Evolutionary conservation across 1,140 invertebrate genomes (phyloP), one percentile per base, ranked within the genome.

Genomic region (Hyles vespertilio): DNA sequence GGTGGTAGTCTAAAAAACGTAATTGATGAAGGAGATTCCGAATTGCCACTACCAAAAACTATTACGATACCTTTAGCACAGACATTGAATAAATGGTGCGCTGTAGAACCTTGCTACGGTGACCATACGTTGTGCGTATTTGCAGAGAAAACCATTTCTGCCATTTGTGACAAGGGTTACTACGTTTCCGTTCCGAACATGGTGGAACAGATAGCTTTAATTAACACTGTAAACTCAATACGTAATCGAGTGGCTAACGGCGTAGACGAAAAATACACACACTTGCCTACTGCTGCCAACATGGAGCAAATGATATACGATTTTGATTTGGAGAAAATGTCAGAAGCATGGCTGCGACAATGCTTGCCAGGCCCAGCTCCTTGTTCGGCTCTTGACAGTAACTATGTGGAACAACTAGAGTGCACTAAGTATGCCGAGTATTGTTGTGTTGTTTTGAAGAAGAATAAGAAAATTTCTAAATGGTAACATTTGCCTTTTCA

Each of bases 71-170:
- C 52, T 2, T 58, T 58, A 22, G 56, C 49, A n/a, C 69, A 70
- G 45, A 58, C 57, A 61, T 32, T 61, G 47, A 86, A 81, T 60
- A 84, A 81, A 58, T 88, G 85, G 85, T 88, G 85, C 63, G 63
- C 59, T 53, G 61, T 65, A 12, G 62, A 68, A 58, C 85, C 85
- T 10, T 88, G 85, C 46, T 88, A 79, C 55, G 83, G 77, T 3
- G 85, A 88, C 59, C 83, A 88, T 57, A 86, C 82, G 5, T 73
- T 87, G 10, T 88, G 85, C 61, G 51, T 85, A 3, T 88, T 85
- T 51, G 50, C 70, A 32, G 64, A 67, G 8, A 63, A 68, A 49
- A 47, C 47, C 2, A 55, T 68, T 50, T 78, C 79, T 6, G 66
- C 64, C 54, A 65, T 83, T 57, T 86, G 85, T 60, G 70, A 70